These are phyloP conservation scores for Unio delphinus DNA, from an alignment of 2,888 invertebrate genomes.

Conservation along the genomic window DNA sequence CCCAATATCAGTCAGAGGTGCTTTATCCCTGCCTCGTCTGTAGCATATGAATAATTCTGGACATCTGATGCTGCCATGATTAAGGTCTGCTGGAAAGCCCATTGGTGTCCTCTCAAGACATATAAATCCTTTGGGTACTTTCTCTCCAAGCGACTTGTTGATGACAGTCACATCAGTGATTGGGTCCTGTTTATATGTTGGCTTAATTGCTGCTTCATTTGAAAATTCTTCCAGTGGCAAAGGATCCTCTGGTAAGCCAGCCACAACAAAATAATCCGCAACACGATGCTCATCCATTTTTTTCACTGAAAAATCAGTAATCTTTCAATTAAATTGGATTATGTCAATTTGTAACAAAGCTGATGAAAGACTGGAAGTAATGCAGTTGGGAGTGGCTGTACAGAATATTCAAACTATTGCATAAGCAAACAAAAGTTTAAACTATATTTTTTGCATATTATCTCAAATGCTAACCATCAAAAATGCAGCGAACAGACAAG, in stretches of 20 bases:
- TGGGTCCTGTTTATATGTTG: conserved; percentile 82
- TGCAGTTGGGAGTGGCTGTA: too few species aligned
- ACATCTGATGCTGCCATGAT: conserved; percentile 95
- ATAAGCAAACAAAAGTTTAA: too few species aligned
- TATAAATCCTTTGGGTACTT: conserved; percentile 66
- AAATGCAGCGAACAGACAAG: too few species aligned
- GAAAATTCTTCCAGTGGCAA: conserved; percentile 84
- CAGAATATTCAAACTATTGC: too few species aligned
- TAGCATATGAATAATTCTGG: conserved; percentile 94
- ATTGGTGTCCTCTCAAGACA: conserved; percentile 72
- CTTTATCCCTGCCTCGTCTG: conserved; percentile 91
- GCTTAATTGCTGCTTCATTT: conserved; percentile 83
- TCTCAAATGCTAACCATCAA: too few species aligned
- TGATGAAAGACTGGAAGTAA: too few species aligned
- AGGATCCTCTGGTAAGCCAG: conserved; percentile 89
- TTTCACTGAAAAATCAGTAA: neutral
- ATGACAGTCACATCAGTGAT: conserved; percentile 96
- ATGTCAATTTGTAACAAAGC: too few species aligned
- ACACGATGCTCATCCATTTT: conserved; percentile 75
- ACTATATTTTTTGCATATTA: too few species aligned
- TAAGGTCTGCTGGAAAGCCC: conserved; percentile 92
- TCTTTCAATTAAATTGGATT: too few species aligned
- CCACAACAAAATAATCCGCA: conserved; percentile 98
- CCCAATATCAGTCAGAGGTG: conserved; percentile 98
- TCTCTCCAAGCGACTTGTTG: conserved; percentile 91